Percentiles rank a stretch among this genome's conserved stretches.
These are phyloP conservation scores for Luscinia megarhynchos DNA, from an alignment of 2,797 vertebrate species.

Conservation along the genomic window DNA sequence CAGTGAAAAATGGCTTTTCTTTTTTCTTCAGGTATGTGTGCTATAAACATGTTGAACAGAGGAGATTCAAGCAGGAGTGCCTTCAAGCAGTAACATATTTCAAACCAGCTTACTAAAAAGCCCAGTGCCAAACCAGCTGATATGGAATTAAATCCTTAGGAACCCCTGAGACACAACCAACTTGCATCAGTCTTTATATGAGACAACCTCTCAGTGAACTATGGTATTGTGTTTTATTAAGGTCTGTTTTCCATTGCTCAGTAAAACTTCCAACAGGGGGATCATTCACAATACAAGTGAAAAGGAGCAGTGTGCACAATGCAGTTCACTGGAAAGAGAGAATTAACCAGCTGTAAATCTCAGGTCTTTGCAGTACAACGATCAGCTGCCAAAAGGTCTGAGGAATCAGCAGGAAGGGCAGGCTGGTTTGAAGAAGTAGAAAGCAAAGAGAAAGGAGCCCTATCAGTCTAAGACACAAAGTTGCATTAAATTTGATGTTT, in stretches of 20 bases:
- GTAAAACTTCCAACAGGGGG: slow-evolving; percentile 5
- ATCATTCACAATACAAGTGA: background rate
- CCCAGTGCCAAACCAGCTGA: background rate
- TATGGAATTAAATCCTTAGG: background rate
- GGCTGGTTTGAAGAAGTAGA: background rate
- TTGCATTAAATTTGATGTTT: background rate
- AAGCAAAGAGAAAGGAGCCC: background rate
- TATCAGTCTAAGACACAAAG: background rate
- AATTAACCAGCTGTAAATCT: slow-evolving; percentile 28
- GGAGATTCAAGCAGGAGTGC: background rate
- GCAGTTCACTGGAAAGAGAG: background rate
- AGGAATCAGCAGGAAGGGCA: background rate
- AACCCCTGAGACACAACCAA: background rate
- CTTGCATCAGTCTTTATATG: background rate
- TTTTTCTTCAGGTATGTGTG: background rate
- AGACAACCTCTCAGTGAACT: slow-evolving; percentile 5
- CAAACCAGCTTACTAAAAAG: background rate
- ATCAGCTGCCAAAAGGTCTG: background rate
- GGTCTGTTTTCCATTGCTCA: background rate
- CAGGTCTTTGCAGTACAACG: background rate
- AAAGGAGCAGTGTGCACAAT: background rate
- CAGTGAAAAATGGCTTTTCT: background rate
- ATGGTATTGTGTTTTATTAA: background rate
- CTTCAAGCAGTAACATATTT: background rate
- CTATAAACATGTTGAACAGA: background rate